Conservation (phyloP, 1,140 invertebrate species). For the Macrobrachium nipponense region DNA sequence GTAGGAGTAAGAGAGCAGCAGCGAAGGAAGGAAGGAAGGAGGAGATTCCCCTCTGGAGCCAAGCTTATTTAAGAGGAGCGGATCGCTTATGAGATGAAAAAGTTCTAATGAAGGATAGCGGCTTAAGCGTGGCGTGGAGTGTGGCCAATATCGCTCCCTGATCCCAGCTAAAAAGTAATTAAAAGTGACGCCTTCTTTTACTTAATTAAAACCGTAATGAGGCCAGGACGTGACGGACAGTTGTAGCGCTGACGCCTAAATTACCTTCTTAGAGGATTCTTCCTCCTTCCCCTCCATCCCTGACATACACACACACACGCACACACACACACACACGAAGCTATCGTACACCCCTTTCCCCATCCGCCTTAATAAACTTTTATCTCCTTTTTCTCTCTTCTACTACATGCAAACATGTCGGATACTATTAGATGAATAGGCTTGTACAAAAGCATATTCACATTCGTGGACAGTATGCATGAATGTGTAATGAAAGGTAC, state of each 20-base stretch:
- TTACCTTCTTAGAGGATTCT: not conserved
- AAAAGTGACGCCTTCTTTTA: constrained; percentile 36
- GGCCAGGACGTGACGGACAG: constrained; percentile 20
- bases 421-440: no score
- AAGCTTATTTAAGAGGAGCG: constrained; percentile 35
- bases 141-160: not conserved
- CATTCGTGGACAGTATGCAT: no score
- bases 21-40: no score
- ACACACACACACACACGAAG: not conserved
- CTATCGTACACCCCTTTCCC: no score
- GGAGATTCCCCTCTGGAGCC: no score
- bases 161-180: constrained; percentile 30
- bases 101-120: constrained; percentile 25
- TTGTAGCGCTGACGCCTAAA: constrained; percentile 21
- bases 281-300: not conserved
- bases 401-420: no score
- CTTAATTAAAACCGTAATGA: constrained; percentile 34
- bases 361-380: no score
- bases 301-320: not conserved
- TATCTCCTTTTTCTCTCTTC: no score
- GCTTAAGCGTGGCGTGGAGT: not conserved
- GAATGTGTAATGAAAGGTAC: no score
- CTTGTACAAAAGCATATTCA: no score
- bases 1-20: no score
- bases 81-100: constrained; percentile 15